These are phyloP conservation scores for Anolis carolinensis DNA, from an alignment of 2,113 vertebrate genomes.

Conservation along the genomic window DNA sequence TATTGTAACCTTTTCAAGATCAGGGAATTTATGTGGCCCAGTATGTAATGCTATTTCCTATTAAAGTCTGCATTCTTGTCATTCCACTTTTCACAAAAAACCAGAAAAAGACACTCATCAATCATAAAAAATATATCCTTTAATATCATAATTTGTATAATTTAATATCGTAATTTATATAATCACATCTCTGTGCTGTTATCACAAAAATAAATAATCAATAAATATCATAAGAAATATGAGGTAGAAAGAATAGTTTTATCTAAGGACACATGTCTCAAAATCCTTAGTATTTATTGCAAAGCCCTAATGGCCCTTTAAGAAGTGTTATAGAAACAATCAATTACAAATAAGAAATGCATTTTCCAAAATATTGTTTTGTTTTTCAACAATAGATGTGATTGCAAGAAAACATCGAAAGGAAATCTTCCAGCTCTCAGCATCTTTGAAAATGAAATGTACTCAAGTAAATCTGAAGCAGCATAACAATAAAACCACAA, in stretches of 20 bases:
- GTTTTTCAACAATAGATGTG: neutral
- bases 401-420: neutral
- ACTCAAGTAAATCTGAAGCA: neutral
- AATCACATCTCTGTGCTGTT: neutral
- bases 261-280: neutral
- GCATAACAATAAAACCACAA: no score
- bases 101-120: neutral
- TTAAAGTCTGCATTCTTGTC: neutral
- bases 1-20: no score
- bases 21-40: neutral
- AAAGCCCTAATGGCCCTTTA: neutral
- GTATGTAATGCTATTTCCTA: no score
- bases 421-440: neutral
- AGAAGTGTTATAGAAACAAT: neutral
- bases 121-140: constrained; percentile 15
- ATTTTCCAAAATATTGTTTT: neutral
- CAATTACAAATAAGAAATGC: neutral
- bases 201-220: neutral
- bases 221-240: neutral
- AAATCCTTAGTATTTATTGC: constrained; percentile 10
- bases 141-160: neutral
- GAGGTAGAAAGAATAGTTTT: constrained; percentile 20
- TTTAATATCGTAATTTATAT: constrained; percentile 3
- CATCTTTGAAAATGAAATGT: neutral
- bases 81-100: neutral